Base-by-base conservation (phyloP, 2,797 vertebrate genomes). In the Myotis pilosus region DNA sequence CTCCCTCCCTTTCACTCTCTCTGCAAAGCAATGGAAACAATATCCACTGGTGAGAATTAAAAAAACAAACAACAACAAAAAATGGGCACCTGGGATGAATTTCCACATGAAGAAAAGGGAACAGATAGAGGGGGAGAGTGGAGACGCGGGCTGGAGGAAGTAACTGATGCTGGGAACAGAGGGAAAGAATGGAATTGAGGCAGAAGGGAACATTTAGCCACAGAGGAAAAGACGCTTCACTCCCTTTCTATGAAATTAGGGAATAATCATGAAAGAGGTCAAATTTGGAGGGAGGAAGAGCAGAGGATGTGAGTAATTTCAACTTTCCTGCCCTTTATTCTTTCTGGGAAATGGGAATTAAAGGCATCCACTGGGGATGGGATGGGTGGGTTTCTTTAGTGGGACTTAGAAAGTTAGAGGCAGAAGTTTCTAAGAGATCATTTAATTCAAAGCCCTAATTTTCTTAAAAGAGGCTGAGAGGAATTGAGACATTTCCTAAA, bases 331-430 rank as follows among this genome's bases (percentile, higher is more conserved):
- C 8, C 44, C 62, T 89, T 83, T 75, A 10, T 64, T 66, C 74
- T 80, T 8, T 60, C 53, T 49, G 30, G 62, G 85, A 93, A 87
- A 16, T 49, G 64, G 69, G 71, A 75, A 89, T 68, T 55, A 68
- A 81, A 8, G 68, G 19, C 47, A 15, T 23, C 69, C 87, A 15
- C 44, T 53, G 55, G 68, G 44, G 15, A 22, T 23, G 28, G 23
- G 30, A 12, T 53, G 12, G 36, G 41, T 8, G 55, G 51, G 3
- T 15, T 16, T 49, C 30, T 23, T 30, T 41, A 10, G 9, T 3
- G 16, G 44, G 38, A 44, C 3, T 64, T 90, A 87, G 55, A 30
- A 92, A 74, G 30, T 79, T 89, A 49, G 33, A 78, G 55, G 22
- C 55, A 84, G 64, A 49, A 15, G 23, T 81, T 88, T 57, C 30